phyloP scores from a whole-genome alignment of 1,140 invertebrate genomes.

The Zophobas morio region DNA sequence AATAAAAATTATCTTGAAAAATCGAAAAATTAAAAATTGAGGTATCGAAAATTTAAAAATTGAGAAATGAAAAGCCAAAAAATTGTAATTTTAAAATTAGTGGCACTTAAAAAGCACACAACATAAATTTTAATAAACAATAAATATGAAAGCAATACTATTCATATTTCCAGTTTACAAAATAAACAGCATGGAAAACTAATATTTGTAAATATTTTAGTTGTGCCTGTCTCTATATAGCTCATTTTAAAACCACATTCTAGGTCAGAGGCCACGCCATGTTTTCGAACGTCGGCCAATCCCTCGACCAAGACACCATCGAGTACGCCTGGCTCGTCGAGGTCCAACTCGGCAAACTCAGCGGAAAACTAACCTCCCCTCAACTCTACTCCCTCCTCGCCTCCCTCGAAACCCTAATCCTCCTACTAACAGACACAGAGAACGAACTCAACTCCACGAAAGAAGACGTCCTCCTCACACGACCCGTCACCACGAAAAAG shows the following conservation, averaged over 20 bases:
- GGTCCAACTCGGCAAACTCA: slow-evolving; percentile 86
- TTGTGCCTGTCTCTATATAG: neutral
- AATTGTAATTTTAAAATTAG: no score
- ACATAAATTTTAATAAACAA: no score
- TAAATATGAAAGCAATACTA: no score
- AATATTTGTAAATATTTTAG: neutral
- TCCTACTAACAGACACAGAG: slow-evolving; percentile 90
- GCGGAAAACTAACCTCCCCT: slow-evolving; percentile 83
- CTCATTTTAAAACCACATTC: slow-evolving; percentile 15
- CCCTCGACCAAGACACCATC: slow-evolving; percentile 92
- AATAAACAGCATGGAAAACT: no score
- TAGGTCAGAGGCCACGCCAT: slow-evolving; percentile 94
- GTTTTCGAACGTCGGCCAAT: slow-evolving; percentile 93
- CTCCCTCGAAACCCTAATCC: slow-evolving; percentile 89
- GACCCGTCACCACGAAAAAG: slow-evolving; percentile 59
- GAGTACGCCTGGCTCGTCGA: slow-evolving; percentile 97
- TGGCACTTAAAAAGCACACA: no score
- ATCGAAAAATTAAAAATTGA: no score
- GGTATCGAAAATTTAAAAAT: no score
- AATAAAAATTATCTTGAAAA: no score
- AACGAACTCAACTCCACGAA: slow-evolving; percentile 85
- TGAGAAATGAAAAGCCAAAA: no score
- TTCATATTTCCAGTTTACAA: no score
- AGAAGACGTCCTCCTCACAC: slow-evolving; percentile 58
- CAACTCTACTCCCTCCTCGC: slow-evolving; percentile 90